Percentiles rank a stretch among this genome's conserved stretches.
These are phyloP conservation scores for Pelodiscus sinensis DNA, from an alignment of 2,113 vertebrate genomes.

Conservation along the genomic window DNA sequence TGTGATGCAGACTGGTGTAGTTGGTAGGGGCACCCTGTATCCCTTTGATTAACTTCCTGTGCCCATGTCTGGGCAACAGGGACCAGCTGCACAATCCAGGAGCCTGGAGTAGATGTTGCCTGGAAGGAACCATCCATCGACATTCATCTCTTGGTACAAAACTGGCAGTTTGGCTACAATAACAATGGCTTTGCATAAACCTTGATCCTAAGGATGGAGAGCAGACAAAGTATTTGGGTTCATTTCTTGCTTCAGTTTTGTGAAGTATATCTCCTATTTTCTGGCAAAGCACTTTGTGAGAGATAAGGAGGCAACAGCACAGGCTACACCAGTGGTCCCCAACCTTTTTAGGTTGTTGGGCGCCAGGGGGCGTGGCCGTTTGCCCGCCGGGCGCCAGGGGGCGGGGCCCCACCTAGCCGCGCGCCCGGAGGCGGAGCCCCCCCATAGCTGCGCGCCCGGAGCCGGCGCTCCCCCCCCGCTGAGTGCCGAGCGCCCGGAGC, in stretches of 20 bases:
- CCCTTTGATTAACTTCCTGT: neutral
- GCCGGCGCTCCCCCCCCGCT: too few species aligned
- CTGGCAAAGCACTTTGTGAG: constrained; percentile 27
- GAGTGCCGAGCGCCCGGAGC: too few species aligned
- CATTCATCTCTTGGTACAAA: accelerated
- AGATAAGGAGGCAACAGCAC: constrained; percentile 3
- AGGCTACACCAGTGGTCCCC: accelerated
- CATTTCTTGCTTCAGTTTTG: neutral
- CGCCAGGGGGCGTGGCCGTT: too few species aligned
- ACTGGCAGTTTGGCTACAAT: accelerated
- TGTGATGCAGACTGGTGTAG: neutral
- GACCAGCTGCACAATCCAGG: neutral
- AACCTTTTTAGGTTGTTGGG: too few species aligned
- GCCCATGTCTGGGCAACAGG: neutral
- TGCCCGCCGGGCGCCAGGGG: too few species aligned
- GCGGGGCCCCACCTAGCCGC: too few species aligned
- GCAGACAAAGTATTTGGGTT: neutral
- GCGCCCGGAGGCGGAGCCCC: too few species aligned
- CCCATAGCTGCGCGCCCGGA: too few species aligned
- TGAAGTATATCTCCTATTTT: neutral
- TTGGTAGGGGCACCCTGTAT: neutral
- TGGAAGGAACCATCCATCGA: neutral
- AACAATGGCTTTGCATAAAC: neutral
- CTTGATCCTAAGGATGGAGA: neutral
- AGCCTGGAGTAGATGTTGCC: neutral